Conservation (phyloP, 2,113 vertebrate species). For the Carassius auratus region DNA sequence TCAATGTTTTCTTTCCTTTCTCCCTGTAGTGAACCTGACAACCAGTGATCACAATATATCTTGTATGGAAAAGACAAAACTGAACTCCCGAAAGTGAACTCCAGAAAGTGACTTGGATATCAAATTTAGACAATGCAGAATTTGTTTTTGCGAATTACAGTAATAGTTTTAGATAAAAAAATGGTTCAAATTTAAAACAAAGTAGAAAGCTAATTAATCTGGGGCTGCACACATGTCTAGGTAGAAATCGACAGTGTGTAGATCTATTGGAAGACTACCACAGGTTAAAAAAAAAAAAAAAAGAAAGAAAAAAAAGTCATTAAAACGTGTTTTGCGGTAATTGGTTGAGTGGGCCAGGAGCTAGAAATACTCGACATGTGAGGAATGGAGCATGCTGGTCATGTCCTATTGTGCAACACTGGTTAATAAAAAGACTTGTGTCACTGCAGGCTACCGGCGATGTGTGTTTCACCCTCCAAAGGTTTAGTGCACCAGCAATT, state of each 20-base stretch:
- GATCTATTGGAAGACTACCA: not conserved
- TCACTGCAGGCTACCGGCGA: conserved; percentile 54
- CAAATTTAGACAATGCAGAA: too few relatives aligned
- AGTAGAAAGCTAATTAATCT: not conserved
- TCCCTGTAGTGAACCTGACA: not conserved
- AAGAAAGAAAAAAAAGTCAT: not conserved
- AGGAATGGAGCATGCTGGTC: conserved; percentile 33
- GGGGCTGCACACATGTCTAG: not conserved
- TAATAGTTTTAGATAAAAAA: too few relatives aligned
- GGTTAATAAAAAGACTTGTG: conserved; percentile 51
- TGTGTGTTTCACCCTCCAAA: conserved; percentile 57
- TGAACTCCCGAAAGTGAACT: too few relatives aligned
- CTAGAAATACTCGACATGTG: conserved; percentile 35
- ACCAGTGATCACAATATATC: not conserved
- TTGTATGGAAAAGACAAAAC: not conserved
- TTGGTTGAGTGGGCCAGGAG: conserved; percentile 15
- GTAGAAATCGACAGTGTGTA: conserved; percentile 9
- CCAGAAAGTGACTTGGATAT: too few relatives aligned
- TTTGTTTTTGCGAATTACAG: too few relatives aligned
- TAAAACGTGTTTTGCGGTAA: conserved; percentile 38
- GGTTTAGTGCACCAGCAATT: conserved; percentile 62
- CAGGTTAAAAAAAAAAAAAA: too few relatives aligned
- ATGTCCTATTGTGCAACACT: conserved; percentile 43
- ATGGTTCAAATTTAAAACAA: too few relatives aligned
- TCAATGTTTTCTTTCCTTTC: not conserved